Conservation (phyloP, 2,888 invertebrate species). For the Dynastes maya region DNA sequence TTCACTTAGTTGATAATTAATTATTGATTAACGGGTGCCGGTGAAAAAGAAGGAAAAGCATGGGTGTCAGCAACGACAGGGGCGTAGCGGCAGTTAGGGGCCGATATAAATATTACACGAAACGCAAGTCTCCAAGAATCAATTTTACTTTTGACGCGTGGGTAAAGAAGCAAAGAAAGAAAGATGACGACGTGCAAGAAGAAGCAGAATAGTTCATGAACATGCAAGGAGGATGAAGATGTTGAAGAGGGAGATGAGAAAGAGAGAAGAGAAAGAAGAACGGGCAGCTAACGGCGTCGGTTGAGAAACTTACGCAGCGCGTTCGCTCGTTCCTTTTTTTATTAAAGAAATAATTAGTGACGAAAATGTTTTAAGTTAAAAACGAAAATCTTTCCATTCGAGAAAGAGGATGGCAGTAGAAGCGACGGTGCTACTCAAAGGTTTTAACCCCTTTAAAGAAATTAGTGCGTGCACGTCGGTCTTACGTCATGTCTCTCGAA, state of each 20-base stretch:
- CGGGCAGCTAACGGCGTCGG: not conserved
- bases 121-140: slow-evolving; percentile 45
- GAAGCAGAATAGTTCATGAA: slow-evolving; percentile 10
- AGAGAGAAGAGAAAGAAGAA: not conserved
- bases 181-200: slow-evolving; percentile 14
- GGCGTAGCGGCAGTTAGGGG: slow-evolving; percentile 14
- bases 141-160: slow-evolving; percentile 40
- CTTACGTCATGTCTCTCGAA: slow-evolving; percentile 66
- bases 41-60: slow-evolving; percentile 40
- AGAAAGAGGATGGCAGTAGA: slow-evolving; percentile 23
- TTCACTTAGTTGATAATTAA: slow-evolving; percentile 44
- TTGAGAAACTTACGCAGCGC: slow-evolving; percentile 45
- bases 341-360: slow-evolving; percentile 52
- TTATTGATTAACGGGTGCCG: slow-evolving; percentile 43
- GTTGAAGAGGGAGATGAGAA: slow-evolving; percentile 9
- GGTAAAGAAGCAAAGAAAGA: slow-evolving; percentile 27
- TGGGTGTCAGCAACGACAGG: slow-evolving; percentile 35
- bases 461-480: slow-evolving; percentile 67
- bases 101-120: slow-evolving; percentile 43
- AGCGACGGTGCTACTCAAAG: slow-evolving; percentile 59
- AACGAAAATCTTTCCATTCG: slow-evolving; percentile 63
- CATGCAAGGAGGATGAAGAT: slow-evolving; percentile 15
- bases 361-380: slow-evolving; percentile 59
- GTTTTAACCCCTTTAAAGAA: slow-evolving; percentile 66
- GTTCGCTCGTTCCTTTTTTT: slow-evolving; percentile 47